Conservation (phyloP, 2,113 vertebrate species). For the Cygnus buccinator region DNA sequence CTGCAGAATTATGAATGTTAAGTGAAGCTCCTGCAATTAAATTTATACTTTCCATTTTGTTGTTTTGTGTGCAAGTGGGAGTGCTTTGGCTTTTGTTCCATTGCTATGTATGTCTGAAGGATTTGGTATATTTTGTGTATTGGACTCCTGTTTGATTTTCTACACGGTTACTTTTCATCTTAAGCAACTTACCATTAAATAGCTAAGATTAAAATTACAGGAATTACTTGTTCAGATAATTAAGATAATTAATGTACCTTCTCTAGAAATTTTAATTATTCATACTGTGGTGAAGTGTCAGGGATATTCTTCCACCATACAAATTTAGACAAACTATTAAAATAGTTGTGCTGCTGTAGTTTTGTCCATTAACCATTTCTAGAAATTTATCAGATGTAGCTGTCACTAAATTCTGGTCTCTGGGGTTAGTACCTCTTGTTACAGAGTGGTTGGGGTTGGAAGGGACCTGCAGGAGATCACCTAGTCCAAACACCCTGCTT, state of each 20-base stretch:
- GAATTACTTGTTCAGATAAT: not conserved
- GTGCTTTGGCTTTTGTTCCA: not conserved
- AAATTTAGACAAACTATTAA: not conserved
- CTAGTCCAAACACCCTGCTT: not conserved
- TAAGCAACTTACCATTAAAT: no score
- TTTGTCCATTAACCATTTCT: not conserved
- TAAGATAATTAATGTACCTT: rapidly evolving
- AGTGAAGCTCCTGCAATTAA: not conserved
- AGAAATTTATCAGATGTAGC: not conserved
- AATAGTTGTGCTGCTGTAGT: not conserved
- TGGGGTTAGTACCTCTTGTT: not conserved
- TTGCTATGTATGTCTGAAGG: not conserved
- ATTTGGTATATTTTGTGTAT: not conserved
- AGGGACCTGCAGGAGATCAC: not conserved
- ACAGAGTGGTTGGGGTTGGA: not conserved
- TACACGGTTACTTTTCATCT: not conserved
- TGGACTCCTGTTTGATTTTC: not conserved
- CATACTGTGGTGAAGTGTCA: not conserved
- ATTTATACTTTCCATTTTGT: not conserved
- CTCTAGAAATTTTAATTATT: not conserved
- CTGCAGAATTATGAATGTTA: not conserved
- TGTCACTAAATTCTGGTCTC: not conserved
- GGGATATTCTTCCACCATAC: not conserved
- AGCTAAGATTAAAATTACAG: not conserved
- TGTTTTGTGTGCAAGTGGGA: not conserved